phyloP scores from a whole-genome alignment of 2,888 invertebrate genomes.

The Temnothorax unifasciatus region DNA sequence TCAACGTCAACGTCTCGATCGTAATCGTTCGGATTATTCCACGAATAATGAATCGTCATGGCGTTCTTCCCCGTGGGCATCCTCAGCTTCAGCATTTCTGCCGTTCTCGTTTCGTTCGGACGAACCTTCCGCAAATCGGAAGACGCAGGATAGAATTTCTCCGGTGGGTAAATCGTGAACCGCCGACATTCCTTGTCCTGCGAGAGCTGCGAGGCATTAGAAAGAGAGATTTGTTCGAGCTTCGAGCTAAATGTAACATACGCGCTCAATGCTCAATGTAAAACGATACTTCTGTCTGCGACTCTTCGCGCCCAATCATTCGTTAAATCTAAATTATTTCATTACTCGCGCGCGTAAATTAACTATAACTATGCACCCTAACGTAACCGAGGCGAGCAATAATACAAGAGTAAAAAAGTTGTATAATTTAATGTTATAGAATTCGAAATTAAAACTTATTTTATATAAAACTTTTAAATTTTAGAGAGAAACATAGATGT shows the following conservation, averaged over 20 bases:
- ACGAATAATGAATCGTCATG: neutral
- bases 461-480: neutral
- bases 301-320: no score
- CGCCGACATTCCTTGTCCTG: neutral
- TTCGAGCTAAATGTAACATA: no score
- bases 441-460: neutral
- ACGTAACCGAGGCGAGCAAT: no score
- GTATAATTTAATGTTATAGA: neutral
- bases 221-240: no score
- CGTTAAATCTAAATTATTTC: no score
- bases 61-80: neutral
- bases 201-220: neutral
- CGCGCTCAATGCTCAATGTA: no score
- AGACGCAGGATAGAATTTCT: constrained; percentile 7
- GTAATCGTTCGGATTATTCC: neutral
- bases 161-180: constrained; percentile 22
- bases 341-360: no score
- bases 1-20: neutral
- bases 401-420: no score
- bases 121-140: no score
- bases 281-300: no score
- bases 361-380: no score
- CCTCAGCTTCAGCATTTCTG: neutral
- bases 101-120: no score
- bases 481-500: neutral